Conservation (phyloP, 2,797 vertebrate species). For the Gila robusta region DNA sequence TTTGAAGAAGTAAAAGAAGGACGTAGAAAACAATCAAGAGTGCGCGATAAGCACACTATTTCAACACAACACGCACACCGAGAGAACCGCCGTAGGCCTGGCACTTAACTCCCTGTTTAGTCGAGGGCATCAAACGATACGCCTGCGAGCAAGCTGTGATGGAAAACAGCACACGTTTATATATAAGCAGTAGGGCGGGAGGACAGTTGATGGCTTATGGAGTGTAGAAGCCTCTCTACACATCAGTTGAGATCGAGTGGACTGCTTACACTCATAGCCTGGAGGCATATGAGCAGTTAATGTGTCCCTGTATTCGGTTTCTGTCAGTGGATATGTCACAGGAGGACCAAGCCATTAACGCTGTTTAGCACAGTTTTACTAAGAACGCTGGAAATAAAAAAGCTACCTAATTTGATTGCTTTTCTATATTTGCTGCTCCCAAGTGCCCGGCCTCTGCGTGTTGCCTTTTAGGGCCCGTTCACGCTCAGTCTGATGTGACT, state of each 20-base stretch:
- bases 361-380: constrained; percentile 37
- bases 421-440: constrained; percentile 33
- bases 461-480: constrained; percentile 1
- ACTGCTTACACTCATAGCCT: constrained; percentile 70
- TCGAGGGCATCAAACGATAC: constrained; percentile 74
- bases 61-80: background rate
- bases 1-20: constrained; percentile 18
- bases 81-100: constrained; percentile 56
- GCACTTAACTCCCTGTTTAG: constrained; percentile 73
- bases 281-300: constrained; percentile 49
- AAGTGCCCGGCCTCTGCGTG: background rate
- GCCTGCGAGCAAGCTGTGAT: constrained; percentile 75
- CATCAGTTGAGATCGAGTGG: constrained; percentile 63
- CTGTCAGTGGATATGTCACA: constrained; percentile 64
- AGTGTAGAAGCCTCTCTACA: constrained; percentile 66
- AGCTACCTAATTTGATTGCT: constrained; percentile 46
- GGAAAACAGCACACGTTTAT: constrained; percentile 47
- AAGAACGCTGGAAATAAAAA: constrained; percentile 28
- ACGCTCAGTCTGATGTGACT: background rate
- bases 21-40: constrained; percentile 26
- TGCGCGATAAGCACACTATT: background rate
- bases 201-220: constrained; percentile 72
- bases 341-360: constrained; percentile 35
- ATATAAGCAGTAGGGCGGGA: constrained; percentile 34
- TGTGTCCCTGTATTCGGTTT: constrained; percentile 74